phyloP scores from a whole-genome alignment of 2,797 vertebrate genomes.

The Neosilurus hyrtlii region DNA sequence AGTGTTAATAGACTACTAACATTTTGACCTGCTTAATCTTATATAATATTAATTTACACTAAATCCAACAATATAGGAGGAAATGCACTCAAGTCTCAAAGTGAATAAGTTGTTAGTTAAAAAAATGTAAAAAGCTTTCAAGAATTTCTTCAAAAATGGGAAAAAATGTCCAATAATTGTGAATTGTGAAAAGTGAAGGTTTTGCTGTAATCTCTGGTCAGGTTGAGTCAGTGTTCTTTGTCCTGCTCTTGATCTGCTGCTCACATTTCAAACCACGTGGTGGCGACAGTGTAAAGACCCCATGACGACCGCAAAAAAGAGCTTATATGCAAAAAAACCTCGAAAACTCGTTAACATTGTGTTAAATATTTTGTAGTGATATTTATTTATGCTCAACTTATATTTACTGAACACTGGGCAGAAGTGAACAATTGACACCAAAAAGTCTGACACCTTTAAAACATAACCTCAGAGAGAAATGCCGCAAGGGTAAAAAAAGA shows the following conservation, averaged over 20 bases:
- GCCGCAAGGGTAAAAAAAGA: neutral
- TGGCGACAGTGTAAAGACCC: conserved; percentile 29
- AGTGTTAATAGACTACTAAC: neutral
- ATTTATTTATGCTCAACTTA: neutral
- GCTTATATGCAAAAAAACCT: neutral
- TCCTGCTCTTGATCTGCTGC: neutral
- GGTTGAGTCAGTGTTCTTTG: neutral
- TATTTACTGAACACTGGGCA: neutral
- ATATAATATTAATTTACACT: no score
- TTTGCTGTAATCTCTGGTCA: neutral
- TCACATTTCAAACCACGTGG: conserved; percentile 25
- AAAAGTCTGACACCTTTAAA: neutral
- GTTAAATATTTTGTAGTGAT: neutral
- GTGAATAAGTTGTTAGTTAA: neutral
- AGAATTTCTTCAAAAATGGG: neutral
- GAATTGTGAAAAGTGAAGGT: no score
- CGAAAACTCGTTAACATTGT: neutral
- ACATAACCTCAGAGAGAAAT: neutral
- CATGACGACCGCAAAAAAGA: neutral
- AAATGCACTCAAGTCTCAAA: neutral
- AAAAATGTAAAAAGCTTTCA: neutral
- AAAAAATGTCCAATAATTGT: no score
- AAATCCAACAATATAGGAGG: neutral
- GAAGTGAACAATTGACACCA: neutral
- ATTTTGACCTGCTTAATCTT: no score